Evolutionary conservation across 2,113 vertebrate species (phyloP).

Genomic region (Pogonocichla stellata): DNA sequence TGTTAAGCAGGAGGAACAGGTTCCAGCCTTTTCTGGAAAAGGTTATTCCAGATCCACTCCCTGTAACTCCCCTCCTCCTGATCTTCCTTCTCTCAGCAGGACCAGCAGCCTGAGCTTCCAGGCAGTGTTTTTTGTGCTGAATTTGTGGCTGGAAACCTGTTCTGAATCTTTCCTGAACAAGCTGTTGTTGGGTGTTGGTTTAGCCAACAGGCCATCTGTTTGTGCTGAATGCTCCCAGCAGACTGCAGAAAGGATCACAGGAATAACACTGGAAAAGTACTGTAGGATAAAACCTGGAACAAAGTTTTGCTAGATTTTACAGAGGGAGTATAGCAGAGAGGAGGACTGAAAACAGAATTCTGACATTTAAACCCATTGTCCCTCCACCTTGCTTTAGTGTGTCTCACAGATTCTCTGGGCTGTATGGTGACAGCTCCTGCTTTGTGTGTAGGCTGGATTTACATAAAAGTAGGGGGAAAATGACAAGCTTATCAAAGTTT

Average conservation of each 20-base stretch:
- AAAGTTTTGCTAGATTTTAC: not conserved
- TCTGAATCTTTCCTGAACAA: not conserved
- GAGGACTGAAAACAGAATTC: not conserved
- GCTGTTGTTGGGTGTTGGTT: not conserved
- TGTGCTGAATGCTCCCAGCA: not conserved
- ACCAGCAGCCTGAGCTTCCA: not conserved
- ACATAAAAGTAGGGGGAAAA: not conserved
- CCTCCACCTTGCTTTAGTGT: not conserved
- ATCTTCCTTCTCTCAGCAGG: not conserved
- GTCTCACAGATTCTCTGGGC: not conserved
- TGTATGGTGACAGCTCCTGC: not conserved
- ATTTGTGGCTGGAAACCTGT: not conserved
- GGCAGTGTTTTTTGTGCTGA: not conserved
- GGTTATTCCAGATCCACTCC: not conserved
- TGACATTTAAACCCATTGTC: accelerated
- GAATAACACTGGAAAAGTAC: not conserved
- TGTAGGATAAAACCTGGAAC: not conserved
- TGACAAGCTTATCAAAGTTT: not conserved
- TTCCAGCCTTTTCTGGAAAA: not conserved
- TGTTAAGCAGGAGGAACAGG: not conserved
- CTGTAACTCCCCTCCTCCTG: not conserved
- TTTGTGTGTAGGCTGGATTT: not conserved
- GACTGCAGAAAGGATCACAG: not conserved
- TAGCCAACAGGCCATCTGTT: not conserved
- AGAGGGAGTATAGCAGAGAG: not conserved